phyloP scores from a whole-genome alignment of 2,888 invertebrate species.

The Sturmia bella region DNA sequence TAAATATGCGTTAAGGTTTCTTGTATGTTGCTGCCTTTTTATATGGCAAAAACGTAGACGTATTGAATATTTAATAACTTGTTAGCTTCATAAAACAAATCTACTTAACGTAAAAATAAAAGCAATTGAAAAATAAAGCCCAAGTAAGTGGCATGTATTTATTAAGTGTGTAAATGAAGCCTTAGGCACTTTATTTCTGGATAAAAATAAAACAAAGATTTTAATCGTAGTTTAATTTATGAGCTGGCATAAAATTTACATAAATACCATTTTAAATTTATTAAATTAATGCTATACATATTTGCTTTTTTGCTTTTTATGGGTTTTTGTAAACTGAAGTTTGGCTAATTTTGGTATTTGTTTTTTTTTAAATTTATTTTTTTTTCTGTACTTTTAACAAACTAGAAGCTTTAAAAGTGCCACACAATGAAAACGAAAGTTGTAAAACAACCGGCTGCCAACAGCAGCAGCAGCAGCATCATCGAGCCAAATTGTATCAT shows the following conservation, averaged over 20 bases:
- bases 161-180: not conserved
- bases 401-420: slow-evolving; percentile 65
- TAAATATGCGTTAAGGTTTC: no score
- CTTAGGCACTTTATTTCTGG: not conserved
- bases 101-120: not conserved
- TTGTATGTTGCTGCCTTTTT: no score
- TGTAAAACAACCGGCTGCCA: slow-evolving; percentile 38
- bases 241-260: slow-evolving; percentile 42
- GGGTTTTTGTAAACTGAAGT: slow-evolving; percentile 14
- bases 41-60: no score
- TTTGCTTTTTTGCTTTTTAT: slow-evolving; percentile 32
- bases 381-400: slow-evolving; percentile 10
- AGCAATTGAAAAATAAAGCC: not conserved
- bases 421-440: slow-evolving; percentile 63
- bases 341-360: slow-evolving; percentile 9
- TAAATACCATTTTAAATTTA: slow-evolving; percentile 45
- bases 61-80: no score
- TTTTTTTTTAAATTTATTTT: not conserved
- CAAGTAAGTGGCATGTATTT: slow-evolving; percentile 12
- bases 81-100: not conserved
- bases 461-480: not conserved
- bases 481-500: slow-evolving; percentile 36
- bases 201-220: slow-evolving; percentile 6
- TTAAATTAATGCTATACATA: slow-evolving; percentile 31
- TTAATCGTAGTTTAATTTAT: slow-evolving; percentile 48